Percentiles rank a stretch among this genome's conserved stretches.
Evolutionary conservation across 2,113 vertebrate species (phyloP).

Genomic region (Poeciliopsis prolifica): DNA sequence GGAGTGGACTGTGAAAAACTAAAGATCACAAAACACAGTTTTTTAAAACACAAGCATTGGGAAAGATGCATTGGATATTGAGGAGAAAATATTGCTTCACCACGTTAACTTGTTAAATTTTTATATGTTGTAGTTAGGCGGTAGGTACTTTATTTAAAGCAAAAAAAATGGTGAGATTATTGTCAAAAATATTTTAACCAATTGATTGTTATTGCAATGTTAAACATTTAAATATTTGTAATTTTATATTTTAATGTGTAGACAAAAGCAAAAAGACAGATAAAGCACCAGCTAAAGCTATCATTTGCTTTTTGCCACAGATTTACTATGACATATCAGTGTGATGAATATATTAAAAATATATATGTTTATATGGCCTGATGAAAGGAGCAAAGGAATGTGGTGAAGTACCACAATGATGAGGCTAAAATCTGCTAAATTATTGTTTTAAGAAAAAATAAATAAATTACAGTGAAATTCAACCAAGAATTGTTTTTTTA

Average conservation of each 20-base stretch:
- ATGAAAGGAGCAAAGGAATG: constrained; percentile 35
- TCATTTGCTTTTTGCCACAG: neutral
- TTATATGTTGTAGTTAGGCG: neutral
- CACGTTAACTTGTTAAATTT: neutral
- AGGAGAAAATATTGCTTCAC: neutral
- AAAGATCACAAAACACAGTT: constrained; percentile 15
- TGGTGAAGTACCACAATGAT: constrained; percentile 69
- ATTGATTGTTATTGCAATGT: too few relatives aligned
- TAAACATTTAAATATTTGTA: too few relatives aligned
- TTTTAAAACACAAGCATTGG: neutral
- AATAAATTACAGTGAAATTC: constrained; percentile 5
- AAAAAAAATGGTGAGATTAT: too few relatives aligned
- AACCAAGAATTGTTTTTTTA: neutral
- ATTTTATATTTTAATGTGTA: too few relatives aligned
- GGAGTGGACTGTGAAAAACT: constrained; percentile 19
- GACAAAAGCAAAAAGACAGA: too few relatives aligned
- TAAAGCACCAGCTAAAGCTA: too few relatives aligned
- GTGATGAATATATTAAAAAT: constrained; percentile 38
- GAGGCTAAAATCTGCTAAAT: constrained; percentile 51
- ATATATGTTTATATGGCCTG: constrained; percentile 26
- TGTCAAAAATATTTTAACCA: too few relatives aligned
- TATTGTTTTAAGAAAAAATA: neutral
- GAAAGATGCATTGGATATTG: constrained; percentile 6
- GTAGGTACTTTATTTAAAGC: too few relatives aligned
- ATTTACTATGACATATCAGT: neutral